A percentile compares a stretch with the other conserved stretches of the same genome.
Conservation (phyloP, 2,888 invertebrate species). For the Tortricodes alternella region DNA sequence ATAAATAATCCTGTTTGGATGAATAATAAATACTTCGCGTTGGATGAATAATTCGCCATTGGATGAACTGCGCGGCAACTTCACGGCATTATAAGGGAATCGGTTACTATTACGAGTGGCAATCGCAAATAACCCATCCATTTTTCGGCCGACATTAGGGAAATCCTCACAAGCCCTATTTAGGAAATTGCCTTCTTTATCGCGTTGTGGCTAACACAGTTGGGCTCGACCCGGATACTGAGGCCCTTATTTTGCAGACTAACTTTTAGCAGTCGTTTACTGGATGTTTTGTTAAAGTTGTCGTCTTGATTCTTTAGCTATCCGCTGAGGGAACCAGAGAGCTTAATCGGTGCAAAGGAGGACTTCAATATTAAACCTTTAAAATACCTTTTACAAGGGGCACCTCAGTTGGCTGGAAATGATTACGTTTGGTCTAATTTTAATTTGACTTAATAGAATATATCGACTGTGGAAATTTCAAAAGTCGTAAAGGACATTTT, state of each 20-base stretch:
- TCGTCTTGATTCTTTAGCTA: slow-evolving; percentile 10
- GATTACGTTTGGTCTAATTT: too few species aligned
- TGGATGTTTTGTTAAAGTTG: slow-evolving; percentile 13
- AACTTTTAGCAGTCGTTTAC: slow-evolving; percentile 48
- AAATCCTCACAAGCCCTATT: slow-evolving; percentile 75
- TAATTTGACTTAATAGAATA: too few species aligned
- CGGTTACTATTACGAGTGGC: slow-evolving; percentile 52
- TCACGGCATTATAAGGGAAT: slow-evolving; percentile 34
- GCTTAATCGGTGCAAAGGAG: neutral
- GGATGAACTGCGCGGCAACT: too few species aligned
- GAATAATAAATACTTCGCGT: too few species aligned
- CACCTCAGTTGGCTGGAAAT: too few species aligned
- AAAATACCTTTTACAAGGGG: too few species aligned
- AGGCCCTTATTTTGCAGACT: slow-evolving; percentile 33
- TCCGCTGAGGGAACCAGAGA: neutral
- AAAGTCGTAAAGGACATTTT: too few species aligned
- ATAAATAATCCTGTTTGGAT: too few species aligned
- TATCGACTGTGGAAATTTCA: too few species aligned
- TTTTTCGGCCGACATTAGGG: slow-evolving; percentile 70
- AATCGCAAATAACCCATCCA: slow-evolving; percentile 45
- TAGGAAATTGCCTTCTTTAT: slow-evolving; percentile 76
- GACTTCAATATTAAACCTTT: neutral
- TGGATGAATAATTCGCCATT: too few species aligned
- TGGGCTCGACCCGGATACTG: slow-evolving; percentile 49
- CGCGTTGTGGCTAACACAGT: slow-evolving; percentile 64